Conservation (phyloP, 2,888 invertebrate genomes). For the Diaprepes abbreviatus region DNA sequence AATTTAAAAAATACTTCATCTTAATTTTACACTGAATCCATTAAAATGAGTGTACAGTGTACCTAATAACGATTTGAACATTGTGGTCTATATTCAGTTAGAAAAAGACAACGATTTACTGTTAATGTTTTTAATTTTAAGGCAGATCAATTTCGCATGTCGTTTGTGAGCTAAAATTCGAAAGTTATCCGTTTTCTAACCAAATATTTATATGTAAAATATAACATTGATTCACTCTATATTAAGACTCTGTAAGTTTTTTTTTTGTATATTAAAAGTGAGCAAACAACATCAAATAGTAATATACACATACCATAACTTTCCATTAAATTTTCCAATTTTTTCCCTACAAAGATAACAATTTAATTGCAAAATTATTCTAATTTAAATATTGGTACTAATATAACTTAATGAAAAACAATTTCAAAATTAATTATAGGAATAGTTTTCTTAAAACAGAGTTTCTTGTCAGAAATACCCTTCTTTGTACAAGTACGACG, state of each 20-base stretch:
- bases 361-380: no score
- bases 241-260: conserved; percentile 21
- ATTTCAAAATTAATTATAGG: no score
- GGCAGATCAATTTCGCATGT: background rate
- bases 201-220: conserved; percentile 21
- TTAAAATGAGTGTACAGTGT: background rate
- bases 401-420: no score
- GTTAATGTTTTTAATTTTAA: background rate
- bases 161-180: background rate
- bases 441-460: no score
- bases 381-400: no score
- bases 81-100: conserved; percentile 15
- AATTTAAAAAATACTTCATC: conserved; percentile 3
- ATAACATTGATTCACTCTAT: conserved; percentile 35
- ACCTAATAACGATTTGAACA: conserved; percentile 22
- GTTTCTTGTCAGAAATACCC: no score
- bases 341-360: no score
- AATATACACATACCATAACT: no score
- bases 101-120: background rate
- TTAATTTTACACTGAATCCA: conserved; percentile 8
- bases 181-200: conserved; percentile 19
- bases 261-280: conserved; percentile 23
- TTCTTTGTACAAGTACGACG: no score
- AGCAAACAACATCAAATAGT: conserved; percentile 11
- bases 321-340: no score